Evolutionary conservation across 2,113 vertebrate genomes (phyloP).

Genomic region (Lepus europaeus): DNA sequence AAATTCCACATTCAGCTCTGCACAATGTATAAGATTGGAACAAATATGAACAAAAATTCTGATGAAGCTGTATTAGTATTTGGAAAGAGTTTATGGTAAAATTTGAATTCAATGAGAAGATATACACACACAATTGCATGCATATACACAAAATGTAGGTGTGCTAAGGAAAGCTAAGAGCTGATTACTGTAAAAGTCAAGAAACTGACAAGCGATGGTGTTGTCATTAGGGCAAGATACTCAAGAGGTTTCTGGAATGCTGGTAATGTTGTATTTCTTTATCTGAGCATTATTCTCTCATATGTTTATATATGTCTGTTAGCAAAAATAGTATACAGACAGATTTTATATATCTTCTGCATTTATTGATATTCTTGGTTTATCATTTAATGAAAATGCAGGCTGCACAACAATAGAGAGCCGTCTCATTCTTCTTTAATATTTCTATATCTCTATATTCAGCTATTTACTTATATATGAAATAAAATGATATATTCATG

Average conservation of each 20-base stretch:
- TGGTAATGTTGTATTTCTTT: background rate
- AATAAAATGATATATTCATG: background rate
- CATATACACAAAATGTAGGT: background rate
- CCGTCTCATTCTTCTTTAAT: background rate
- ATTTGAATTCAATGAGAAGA: background rate
- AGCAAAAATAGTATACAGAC: background rate
- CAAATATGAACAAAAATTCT: background rate
- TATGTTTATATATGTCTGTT: background rate
- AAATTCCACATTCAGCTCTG: background rate
- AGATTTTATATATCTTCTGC: background rate
- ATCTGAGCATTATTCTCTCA: background rate
- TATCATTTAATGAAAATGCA: slow-evolving; percentile 11
- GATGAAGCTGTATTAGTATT: background rate
- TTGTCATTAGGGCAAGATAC: background rate
- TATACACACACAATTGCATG: background rate
- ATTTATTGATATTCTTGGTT: background rate
- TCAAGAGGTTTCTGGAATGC: background rate
- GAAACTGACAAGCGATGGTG: background rate
- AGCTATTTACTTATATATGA: background rate
- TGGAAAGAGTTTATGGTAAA: background rate
- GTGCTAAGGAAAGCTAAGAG: background rate
- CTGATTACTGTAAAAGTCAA: slow-evolving; percentile 6
- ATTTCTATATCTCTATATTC: background rate
- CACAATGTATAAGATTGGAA: background rate
- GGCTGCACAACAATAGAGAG: background rate